Evolutionary conservation across 35 echinoderm and acorn worm species (phyloP).

Genomic region (Apostichopus japonicus): DNA sequence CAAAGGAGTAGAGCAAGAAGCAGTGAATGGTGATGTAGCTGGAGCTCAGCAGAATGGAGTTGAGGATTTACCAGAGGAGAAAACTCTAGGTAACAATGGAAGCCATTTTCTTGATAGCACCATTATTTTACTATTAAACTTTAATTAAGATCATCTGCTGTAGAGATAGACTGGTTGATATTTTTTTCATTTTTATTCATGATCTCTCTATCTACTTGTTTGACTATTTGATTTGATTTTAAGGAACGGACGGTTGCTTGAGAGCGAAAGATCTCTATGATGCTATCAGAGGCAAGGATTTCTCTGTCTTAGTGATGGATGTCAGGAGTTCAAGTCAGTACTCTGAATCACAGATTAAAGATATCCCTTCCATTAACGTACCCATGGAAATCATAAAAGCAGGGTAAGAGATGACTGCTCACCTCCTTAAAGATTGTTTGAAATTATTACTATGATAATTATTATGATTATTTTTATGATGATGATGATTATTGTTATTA

Average conservation of each 20-base stretch:
- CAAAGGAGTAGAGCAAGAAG: not conserved
- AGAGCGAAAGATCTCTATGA: constrained; percentile 49
- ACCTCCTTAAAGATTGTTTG: no score
- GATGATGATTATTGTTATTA: no score
- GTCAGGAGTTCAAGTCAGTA: constrained; percentile 54
- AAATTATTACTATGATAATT: no score
- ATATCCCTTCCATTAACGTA: constrained; percentile 54
- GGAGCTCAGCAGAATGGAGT: constrained; percentile 6
- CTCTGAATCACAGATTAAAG: constrained; percentile 39
- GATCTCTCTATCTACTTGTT: no score
- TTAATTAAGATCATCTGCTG: not conserved
- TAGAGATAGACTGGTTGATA: not conserved
- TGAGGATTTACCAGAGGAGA: constrained; percentile 14
- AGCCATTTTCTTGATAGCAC: not conserved
- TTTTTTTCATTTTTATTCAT: not conserved
- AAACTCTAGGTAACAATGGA: not conserved
- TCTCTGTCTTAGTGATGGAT: constrained; percentile 58
- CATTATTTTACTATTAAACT: no score
- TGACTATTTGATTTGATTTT: not conserved
- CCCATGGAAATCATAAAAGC: constrained; percentile 51
- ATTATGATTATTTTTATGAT: no score
- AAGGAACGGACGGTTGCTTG: constrained; percentile 40
- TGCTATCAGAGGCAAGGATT: not conserved
- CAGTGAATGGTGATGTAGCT: constrained; percentile 17
- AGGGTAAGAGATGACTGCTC: constrained; percentile 49